Conservation (phyloP, 2,797 vertebrate genomes). For the Champsocephalus esox region DNA sequence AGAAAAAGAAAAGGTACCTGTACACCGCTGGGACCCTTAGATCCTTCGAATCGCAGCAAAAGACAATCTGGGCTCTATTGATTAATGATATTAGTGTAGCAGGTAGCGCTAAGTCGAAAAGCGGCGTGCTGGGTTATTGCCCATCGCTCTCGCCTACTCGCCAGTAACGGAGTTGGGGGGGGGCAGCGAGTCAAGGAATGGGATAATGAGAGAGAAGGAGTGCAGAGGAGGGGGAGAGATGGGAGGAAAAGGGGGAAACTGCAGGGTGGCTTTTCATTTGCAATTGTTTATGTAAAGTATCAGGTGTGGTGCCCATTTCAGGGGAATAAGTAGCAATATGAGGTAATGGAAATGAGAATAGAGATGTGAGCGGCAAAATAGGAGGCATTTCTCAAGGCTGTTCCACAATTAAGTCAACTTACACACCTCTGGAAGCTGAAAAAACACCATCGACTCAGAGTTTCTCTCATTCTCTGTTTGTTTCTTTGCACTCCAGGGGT, state of each 20-base stretch:
- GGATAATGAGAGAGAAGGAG: constrained; percentile 72
- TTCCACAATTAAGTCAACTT: constrained; percentile 54
- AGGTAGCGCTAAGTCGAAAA: constrained; percentile 89
- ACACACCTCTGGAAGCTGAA: constrained; percentile 36
- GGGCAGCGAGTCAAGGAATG: constrained; percentile 57
- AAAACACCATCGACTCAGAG: constrained; percentile 16
- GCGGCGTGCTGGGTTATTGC: constrained; percentile 87
- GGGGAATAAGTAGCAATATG: constrained; percentile 67
- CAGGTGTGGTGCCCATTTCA: constrained; percentile 54
- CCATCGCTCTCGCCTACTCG: constrained; percentile 82
- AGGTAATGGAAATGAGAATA: constrained; percentile 69
- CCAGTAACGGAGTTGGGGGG: constrained; percentile 60
- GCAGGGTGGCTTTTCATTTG: constrained; percentile 82
- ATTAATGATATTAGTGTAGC: constrained; percentile 99
- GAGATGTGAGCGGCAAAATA: constrained; percentile 49
- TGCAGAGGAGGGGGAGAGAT: constrained; percentile 48
- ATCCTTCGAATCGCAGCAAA: constrained; percentile 86
- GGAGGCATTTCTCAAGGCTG: constrained; percentile 51
- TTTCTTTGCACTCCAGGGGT: constrained; percentile 12
- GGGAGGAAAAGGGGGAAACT: constrained; percentile 65
- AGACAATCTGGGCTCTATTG: constrained; percentile 97
- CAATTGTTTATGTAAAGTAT: constrained; percentile 81
- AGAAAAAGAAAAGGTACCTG: constrained; percentile 79
- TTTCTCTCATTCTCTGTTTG: constrained; percentile 12
- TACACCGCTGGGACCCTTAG: constrained; percentile 96